Evolutionary conservation across 1,140 invertebrate species (phyloP).

Genomic region (Drosophila micromelanica): DNA sequence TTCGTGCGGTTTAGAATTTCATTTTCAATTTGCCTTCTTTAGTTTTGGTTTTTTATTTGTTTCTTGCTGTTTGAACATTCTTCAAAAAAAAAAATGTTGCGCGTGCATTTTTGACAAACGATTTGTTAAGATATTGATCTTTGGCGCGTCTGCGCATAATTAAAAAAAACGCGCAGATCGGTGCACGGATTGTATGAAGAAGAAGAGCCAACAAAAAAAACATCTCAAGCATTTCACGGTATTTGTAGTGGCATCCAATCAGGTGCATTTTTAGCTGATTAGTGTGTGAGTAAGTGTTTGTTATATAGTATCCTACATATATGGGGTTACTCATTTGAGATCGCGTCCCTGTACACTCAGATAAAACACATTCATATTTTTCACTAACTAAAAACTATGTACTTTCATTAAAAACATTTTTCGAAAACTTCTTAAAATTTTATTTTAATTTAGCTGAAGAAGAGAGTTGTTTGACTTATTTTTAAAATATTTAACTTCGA

Average conservation of each 20-base stretch:
- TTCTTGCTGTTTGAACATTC: constrained; percentile 3
- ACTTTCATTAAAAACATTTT: no score
- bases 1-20: constrained; percentile 77
- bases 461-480: no score
- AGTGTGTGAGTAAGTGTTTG: not conserved
- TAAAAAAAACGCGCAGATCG: constrained; percentile 38
- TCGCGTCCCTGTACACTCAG: not conserved
- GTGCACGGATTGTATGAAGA: not conserved
- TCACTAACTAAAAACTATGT: no score
- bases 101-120: constrained; percentile 73
- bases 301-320: not conserved
- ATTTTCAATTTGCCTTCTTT: no score
- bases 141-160: constrained; percentile 79
- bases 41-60: no score
- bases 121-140: constrained; percentile 82
- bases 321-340: no score
- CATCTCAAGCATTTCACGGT: constrained; percentile 47
- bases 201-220: constrained; percentile 23
- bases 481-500: no score
- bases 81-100: constrained; percentile 6
- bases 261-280: constrained; percentile 46
- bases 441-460: no score
- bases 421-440: no score
- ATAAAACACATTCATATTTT: no score
- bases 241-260: constrained; percentile 56